Evolutionary conservation across 2,888 invertebrate species (phyloP).

Genomic region (Andricus quercusramuli): DNA sequence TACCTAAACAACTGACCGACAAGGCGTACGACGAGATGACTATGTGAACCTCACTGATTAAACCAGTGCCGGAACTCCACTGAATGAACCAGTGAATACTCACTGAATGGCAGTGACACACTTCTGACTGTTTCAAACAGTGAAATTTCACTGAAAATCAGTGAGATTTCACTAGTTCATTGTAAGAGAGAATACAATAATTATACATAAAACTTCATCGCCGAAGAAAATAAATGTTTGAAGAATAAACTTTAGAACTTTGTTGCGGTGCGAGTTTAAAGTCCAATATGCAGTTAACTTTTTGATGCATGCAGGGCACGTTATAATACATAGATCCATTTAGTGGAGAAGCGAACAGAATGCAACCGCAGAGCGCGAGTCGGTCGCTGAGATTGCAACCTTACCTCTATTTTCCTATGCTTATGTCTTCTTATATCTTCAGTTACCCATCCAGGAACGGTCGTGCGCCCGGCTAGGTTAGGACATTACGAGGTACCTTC

Average conservation of each 20-base stretch:
- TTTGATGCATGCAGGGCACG: conserved; percentile 27
- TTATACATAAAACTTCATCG: too few species aligned
- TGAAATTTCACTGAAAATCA: too few species aligned
- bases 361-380: conserved; percentile 30
- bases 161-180: too few species aligned
- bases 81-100: too few species aligned
- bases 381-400: conserved; percentile 61
- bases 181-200: too few species aligned
- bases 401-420: conserved; percentile 65
- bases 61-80: too few species aligned
- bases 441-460: conserved; percentile 43
- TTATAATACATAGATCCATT: conserved; percentile 61
- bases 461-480: conserved; percentile 47
- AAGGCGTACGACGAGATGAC: too few species aligned
- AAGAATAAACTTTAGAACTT: background rate
- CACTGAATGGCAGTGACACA: too few species aligned
- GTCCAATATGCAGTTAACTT: conserved; percentile 66
- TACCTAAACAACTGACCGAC: too few species aligned
- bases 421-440: conserved; percentile 55
- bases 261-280: conserved; percentile 50
- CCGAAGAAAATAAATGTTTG: background rate
- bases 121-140: too few species aligned
- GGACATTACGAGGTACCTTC: conserved; percentile 50
- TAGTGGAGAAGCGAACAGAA: conserved; percentile 36
- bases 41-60: too few species aligned